Conservation (phyloP, 1,140 invertebrate genomes). For the Heliothis virescens region DNA sequence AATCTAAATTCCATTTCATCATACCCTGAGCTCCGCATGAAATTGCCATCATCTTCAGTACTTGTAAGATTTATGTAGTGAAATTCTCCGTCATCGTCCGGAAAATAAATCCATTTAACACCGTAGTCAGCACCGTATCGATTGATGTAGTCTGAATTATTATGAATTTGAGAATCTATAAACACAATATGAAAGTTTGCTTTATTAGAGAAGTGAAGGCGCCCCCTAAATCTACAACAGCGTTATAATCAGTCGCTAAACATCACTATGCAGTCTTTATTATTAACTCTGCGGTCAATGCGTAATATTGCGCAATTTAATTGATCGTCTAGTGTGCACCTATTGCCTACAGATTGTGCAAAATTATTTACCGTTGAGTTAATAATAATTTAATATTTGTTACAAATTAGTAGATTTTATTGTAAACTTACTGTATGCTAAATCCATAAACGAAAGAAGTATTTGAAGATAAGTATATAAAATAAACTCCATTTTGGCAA, state of each 20-base stretch:
- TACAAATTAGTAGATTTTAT: too few species aligned
- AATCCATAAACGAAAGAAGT: background rate
- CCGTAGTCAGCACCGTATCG: slow-evolving; percentile 79
- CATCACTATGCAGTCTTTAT: too few species aligned
- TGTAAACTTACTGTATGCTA: background rate
- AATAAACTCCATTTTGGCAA: background rate
- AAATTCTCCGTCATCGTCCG: slow-evolving; percentile 87
- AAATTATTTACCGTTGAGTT: too few species aligned
- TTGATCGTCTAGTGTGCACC: too few species aligned
- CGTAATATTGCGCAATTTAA: too few species aligned
- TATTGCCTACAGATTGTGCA: too few species aligned
- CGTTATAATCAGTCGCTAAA: too few species aligned
- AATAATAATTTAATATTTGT: too few species aligned
- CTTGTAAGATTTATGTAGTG: slow-evolving; percentile 84
- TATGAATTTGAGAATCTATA: background rate
- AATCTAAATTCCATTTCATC: slow-evolving; percentile 75
- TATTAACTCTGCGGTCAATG: too few species aligned
- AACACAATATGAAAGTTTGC: too few species aligned
- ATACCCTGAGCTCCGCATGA: slow-evolving; percentile 40
- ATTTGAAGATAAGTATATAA: background rate
- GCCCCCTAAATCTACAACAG: too few species aligned
- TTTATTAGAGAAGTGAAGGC: too few species aligned
- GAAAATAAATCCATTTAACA: slow-evolving; percentile 89
- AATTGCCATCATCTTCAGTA: slow-evolving; percentile 55
- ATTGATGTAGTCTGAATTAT: slow-evolving; percentile 30